These are phyloP conservation scores for Alectoris magna DNA, from an alignment of 2,797 vertebrate genomes.

Conservation along the genomic window DNA sequence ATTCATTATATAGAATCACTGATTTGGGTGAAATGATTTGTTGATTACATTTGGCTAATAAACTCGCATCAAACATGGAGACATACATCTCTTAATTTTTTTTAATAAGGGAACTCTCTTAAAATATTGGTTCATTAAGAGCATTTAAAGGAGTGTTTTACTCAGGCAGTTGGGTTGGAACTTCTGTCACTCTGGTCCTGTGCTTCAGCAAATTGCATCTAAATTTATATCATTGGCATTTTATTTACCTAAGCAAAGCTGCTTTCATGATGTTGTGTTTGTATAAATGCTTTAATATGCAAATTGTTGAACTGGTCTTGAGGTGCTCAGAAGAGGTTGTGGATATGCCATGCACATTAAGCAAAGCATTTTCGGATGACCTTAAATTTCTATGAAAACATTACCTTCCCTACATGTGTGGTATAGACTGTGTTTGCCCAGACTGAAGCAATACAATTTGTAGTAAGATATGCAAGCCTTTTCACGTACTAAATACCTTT, in stretches of 20 bases:
- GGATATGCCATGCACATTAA: rapidly evolving
- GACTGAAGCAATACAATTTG: background rate
- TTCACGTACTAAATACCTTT: background rate
- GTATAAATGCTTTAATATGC: background rate
- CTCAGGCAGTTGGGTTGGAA: background rate
- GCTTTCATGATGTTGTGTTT: background rate
- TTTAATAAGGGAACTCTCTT: background rate
- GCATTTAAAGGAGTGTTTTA: background rate
- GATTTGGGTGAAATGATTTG: background rate
- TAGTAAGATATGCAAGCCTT: background rate
- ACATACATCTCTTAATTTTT: background rate
- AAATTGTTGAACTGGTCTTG: background rate
- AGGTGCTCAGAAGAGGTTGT: background rate
- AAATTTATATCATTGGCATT: background rate
- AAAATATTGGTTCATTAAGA: background rate
- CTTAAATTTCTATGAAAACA: background rate
- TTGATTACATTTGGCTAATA: background rate
- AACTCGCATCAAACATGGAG: background rate
- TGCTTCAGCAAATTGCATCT: background rate
- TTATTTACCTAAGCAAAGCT: background rate
- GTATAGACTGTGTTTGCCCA: rapidly evolving
- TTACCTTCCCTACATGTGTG: background rate
- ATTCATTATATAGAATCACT: background rate
- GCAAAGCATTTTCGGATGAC: background rate
- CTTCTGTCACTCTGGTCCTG: background rate